Evolutionary conservation across 2,797 vertebrate genomes (phyloP).

Genomic region (Lindbergichthys nudifrons): DNA sequence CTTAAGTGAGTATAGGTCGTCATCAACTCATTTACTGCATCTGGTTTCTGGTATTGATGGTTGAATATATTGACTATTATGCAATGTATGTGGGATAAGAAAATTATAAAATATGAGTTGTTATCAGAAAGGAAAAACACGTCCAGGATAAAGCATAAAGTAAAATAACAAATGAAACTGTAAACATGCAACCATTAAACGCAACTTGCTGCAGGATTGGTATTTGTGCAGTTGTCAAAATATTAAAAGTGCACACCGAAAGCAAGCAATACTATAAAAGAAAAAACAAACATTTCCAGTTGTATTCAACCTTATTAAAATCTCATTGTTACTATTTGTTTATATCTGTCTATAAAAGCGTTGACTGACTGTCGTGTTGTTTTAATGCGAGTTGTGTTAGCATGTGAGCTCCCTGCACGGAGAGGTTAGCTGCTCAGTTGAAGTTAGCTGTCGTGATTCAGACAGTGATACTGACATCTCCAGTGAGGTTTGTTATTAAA

Average conservation of each 20-base stretch:
- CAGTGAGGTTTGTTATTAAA: neutral
- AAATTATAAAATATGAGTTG: neutral
- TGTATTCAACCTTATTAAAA: neutral
- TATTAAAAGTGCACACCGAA: neutral
- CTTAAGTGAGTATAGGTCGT: neutral
- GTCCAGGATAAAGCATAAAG: neutral
- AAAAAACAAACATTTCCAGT: neutral
- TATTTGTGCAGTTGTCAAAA: neutral
- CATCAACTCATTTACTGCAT: neutral
- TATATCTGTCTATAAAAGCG: too few relatives aligned
- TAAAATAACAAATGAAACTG: neutral
- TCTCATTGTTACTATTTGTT: too few relatives aligned
- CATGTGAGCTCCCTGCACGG: neutral
- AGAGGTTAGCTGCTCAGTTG: neutral
- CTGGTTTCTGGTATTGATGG: neutral
- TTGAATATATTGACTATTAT: neutral
- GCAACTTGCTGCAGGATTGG: neutral
- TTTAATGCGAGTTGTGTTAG: neutral
- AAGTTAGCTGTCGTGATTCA: neutral
- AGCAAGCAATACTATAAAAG: neutral
- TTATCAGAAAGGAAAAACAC: neutral
- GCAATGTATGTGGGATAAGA: neutral
- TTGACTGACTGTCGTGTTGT: neutral
- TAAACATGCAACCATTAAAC: neutral
- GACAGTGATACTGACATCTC: neutral